phyloP scores from a whole-genome alignment of 2,888 invertebrate species.

The Callimorpha dominula region DNA sequence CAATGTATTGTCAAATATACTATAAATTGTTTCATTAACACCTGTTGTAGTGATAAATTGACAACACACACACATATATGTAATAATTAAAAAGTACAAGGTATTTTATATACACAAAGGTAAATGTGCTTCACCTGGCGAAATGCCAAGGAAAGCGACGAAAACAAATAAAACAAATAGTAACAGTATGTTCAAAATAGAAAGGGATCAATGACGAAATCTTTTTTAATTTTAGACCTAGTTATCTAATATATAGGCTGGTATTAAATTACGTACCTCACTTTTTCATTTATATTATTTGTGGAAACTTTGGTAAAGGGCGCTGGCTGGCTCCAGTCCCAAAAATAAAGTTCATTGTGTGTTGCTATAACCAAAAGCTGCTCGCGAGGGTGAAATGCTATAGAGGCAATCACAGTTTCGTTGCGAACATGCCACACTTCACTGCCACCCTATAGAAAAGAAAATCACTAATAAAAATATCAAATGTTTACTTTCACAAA shows the following conservation, averaged over 20 bases:
- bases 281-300: constrained; percentile 92
- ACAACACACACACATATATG: background rate
- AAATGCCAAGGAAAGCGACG: constrained; percentile 8
- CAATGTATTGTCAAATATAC: too few species aligned
- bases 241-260: background rate
- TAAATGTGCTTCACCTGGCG: constrained; percentile 3
- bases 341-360: constrained; percentile 94
- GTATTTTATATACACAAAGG: constrained; percentile 9
- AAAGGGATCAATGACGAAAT: background rate
- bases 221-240: too few species aligned
- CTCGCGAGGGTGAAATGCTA: constrained; percentile 95
- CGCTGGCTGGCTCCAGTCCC: constrained; percentile 94
- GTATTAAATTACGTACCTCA: constrained; percentile 85
- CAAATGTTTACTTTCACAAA: background rate
- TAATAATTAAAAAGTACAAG: background rate
- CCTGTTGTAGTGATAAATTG: too few species aligned
- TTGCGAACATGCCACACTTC: constrained; percentile 93
- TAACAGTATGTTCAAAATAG: background rate
- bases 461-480: background rate
- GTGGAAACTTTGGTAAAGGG: constrained; percentile 92
- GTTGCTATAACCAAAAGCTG: constrained; percentile 95
- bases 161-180: background rate
- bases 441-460: constrained; percentile 90
- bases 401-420: constrained; percentile 92
- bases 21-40: too few species aligned